Base-by-base conservation (phyloP, 2,113 vertebrate genomes). In the Eonycteris spelaea region DNA sequence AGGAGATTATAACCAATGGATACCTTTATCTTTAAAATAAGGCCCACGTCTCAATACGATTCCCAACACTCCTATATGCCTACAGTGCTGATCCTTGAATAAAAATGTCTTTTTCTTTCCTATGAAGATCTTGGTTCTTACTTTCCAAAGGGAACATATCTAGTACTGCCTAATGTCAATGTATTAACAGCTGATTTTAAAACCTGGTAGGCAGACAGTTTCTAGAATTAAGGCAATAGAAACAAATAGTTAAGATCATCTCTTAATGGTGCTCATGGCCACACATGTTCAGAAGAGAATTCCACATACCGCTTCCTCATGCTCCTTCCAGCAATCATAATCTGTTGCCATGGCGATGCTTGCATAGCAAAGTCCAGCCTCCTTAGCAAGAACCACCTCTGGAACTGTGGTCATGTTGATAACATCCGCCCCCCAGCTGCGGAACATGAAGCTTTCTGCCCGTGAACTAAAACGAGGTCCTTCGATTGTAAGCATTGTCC, bases 331-430 rank as follows among this genome's bases (percentile, higher is more conserved):
- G 97, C 99, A 99, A 97, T 99, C 99, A 0, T 99, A 99, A 98
- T 99, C 99, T 1, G 99, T 99, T 95, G 99, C 99, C 99, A 99
- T 99, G 96, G 99, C 99, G 33, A 99, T 99, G 97, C 99, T 99
- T 86, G 99, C 99, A 74, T 99, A 99, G 98, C 99, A 99, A 96
- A 99, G 98, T 83, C 99, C 99, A 28, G 99, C 99, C 98, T 99
- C 99, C 97, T 99, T 99, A 7, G 99, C 99, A 71, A 99, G 99
- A 94, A 99, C 99, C 96, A 99, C 99, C 98, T 99, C 99, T 65
- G 99, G 99, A 96, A 99, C 99, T 0, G 99, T 99, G 95, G 99
- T 99, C 99, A 99, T 99, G 90, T 99, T 99, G 98, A 99, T 99
- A 92, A 99, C 99, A 90, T 99, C 99, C 3, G 99, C 99, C 2